Percentiles rank a stretch among this genome's conserved stretches.
Evolutionary conservation across 2,888 invertebrate species (phyloP).

Genomic region (Elaeidobius kamerunicus): DNA sequence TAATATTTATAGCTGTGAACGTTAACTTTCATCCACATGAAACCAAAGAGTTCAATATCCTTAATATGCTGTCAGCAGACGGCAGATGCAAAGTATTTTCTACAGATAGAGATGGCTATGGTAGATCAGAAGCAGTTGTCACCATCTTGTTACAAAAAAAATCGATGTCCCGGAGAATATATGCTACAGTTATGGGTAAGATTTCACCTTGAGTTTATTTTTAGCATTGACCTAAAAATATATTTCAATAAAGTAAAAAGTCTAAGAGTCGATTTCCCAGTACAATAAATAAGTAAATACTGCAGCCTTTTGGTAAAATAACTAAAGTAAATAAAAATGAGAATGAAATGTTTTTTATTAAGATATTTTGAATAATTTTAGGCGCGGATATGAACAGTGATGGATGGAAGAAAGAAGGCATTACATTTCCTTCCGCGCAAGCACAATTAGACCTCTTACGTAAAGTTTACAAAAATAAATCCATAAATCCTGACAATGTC

Average conservation of each 20-base stretch:
- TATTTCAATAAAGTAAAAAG: no score
- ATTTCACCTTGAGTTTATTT: no score
- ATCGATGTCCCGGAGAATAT: conserved; percentile 44
- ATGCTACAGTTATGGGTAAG: conserved; percentile 17
- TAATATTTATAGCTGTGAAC: conserved; percentile 34
- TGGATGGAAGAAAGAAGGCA: conserved; percentile 45
- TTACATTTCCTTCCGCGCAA: conserved; percentile 46
- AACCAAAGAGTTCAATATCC: conserved; percentile 31
- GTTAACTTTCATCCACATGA: conserved; percentile 34
- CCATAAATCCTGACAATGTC: conserved; percentile 65
- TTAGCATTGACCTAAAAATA: no score
- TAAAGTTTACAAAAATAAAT: conserved; percentile 65
- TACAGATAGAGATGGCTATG: conserved; percentile 75
- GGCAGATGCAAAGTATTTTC: conserved; percentile 69
- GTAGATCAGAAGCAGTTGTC: conserved; percentile 73
- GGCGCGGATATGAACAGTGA: conserved; percentile 43
- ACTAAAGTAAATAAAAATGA: no score
- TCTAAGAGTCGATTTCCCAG: no score
- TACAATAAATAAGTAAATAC: no score
- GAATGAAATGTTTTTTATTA: no score
- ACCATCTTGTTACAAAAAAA: conserved; percentile 69
- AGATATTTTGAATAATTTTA: not conserved
- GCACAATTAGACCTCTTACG: conserved; percentile 59
- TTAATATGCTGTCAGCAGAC: conserved; percentile 32
- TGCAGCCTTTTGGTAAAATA: no score